Evolutionary conservation across 2,797 vertebrate species (phyloP), one percentile per base, ranked within the genome.

Genomic region (Pangasius macronema): DNA sequence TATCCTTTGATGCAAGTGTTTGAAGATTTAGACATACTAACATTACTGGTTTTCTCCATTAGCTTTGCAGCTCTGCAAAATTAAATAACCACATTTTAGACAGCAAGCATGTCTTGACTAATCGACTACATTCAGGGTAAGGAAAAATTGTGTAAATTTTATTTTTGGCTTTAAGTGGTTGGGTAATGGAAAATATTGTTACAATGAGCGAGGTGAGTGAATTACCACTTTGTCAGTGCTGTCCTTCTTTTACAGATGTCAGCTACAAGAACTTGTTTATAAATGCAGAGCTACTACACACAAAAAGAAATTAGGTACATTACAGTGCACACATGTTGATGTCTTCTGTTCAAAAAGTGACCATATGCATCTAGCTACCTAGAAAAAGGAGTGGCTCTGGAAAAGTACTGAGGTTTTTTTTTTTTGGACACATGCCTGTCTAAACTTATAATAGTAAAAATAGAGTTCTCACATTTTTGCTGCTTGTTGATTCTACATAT

Each of bases 391-490:
- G 59, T 87, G 42, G 24, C 81, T 89, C 91, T 73, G 89, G 87
- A 92, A 93, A 94, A 89, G 57, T 87, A 91, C 91, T 27, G 76
- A 89, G 82, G 82, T 7, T 59, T 59, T 24, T 75, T 51, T 89
- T 92, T 91, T 92, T 42, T 72, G 92, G 91, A 91, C 63, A 42
- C 84, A n/a, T 39, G 87, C 89, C 87, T 89, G 72, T 86, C 88
- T 89, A 90, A 91, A 73, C 89, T 91, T 88, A 93, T 91, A 93
- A 93, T 88, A 80, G 76, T 27, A 86, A 90, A 88, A 91, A 87
- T 36, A 89, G 53, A 42, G 84, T 77, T 30, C 67, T 53, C 0
- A 88, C 85, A 89, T 73, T 89, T 93, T 90, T 92, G 91, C 89
- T 84, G 39, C 18, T 84, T 91, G 89, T 91, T 93, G 92, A 92